Evolutionary conservation across 2,113 vertebrate species (phyloP), one percentile per base, ranked within the genome.

Genomic region (Camelus bactrianus): DNA sequence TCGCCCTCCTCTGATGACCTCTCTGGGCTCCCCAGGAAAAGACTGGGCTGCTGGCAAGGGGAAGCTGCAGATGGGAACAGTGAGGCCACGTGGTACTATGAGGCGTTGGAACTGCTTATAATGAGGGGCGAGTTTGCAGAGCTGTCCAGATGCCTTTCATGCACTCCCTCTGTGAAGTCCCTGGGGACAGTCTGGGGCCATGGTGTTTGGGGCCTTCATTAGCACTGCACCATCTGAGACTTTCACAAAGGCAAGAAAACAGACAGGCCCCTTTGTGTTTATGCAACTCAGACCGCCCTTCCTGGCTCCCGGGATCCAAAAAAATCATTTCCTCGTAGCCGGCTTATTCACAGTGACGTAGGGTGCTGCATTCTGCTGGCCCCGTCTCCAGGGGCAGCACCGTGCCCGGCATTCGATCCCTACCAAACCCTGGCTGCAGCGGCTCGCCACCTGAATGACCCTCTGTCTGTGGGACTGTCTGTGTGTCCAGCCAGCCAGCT

Each of bases 151-250:
- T 28, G 75, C 48, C 89, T 94, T 96, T 96, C 69, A 95, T 96
- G 90, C 32, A 2, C 50, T 94, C 32, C 42, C 48, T 76, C 62
- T 84, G 28, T 69, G 89, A 91, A 83, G 80, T 87, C 75, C 48
- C 52, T n/a, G 5, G 69, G 48, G 75, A 83, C 26, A 87, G 90
- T 69, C 62, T 58, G 50, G 50, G 77, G 8, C 87, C 4, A 0
- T 60, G 19, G n/a, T 93, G n/a, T 93, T 67, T 73, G 73, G 72
- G 93, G 81, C 85, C 72, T 89, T 94, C 22, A 0, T 96, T 95
- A 97, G 83, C 22, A 73, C 50, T 75, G 86, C 4, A 3, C 81
- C 32, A 26, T 82, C 93, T 84, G 65, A 69, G 83, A 69, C 24
- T 14, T 46, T 65, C 69, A 48, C 87, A 89, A 67, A 93, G 86